Percentiles rank a stretch among this genome's conserved stretches.
phyloP scores from a whole-genome alignment of 2,113 vertebrate genomes.

The Monopterus albus region DNA sequence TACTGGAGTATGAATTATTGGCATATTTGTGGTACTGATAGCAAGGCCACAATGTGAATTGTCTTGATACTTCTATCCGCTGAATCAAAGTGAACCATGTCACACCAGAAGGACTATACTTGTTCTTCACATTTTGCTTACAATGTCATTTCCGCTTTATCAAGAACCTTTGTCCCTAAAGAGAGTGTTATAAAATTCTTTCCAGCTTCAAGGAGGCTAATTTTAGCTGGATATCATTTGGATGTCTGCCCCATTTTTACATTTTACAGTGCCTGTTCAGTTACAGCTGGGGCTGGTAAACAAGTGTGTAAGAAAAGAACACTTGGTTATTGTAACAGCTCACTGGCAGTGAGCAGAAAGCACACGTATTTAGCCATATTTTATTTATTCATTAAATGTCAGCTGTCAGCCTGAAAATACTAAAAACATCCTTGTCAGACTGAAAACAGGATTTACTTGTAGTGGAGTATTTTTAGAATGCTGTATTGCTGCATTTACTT shows the following conservation, averaged over 20 bases:
- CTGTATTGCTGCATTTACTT: background rate
- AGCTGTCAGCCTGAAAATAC: conserved; percentile 16
- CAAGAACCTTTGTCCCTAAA: conserved; percentile 32
- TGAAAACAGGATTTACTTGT: conserved; percentile 15
- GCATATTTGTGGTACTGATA: conserved; percentile 64
- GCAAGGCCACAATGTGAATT: conserved; percentile 8
- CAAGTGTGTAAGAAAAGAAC: conserved; percentile 16
- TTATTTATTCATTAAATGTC: conserved; percentile 2
- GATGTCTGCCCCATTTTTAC: conserved; percentile 57
- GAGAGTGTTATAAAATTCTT: conserved; percentile 46
- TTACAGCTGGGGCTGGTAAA: conserved; percentile 40
- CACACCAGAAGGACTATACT: conserved; percentile 26
- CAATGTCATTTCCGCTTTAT: conserved; percentile 48
- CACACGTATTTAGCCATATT: background rate
- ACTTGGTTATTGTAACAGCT: conserved; percentile 12
- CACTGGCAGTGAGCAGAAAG: background rate
- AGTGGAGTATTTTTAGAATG: conserved; percentile 37
- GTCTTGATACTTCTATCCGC: conserved; percentile 22
- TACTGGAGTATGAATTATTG: conserved; percentile 42
- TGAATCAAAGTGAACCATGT: conserved; percentile 38
- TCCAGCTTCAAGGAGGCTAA: conserved; percentile 48
- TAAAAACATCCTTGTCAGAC: conserved; percentile 30
- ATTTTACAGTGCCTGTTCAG: conserved; percentile 44
- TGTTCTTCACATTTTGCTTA: conserved; percentile 34
- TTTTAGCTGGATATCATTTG: conserved; percentile 61